A percentile compares a stretch with the other conserved stretches of the same genome.
Conservation (phyloP, 1,140 invertebrate genomes). For the Zaprionus ghesquierei region DNA sequence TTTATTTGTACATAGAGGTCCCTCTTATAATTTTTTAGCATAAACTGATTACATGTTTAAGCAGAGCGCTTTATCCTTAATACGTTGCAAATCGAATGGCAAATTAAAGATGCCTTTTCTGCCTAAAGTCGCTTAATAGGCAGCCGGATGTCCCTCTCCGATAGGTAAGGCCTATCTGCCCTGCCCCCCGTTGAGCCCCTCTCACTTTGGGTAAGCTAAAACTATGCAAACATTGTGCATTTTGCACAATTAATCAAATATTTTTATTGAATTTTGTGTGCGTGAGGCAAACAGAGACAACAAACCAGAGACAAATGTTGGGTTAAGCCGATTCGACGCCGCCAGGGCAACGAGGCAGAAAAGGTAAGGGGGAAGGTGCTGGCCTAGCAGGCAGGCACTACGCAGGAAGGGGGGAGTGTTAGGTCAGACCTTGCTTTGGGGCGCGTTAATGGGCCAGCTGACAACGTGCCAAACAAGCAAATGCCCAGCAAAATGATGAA, state of each 20-base stretch:
- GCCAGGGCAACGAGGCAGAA: constrained; percentile 35
- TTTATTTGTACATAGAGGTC: too few relatives aligned
- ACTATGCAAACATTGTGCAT: constrained; percentile 71
- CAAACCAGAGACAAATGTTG: constrained; percentile 56
- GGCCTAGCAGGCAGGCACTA: not conserved
- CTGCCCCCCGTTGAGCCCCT: not conserved
- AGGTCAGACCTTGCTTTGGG: constrained; percentile 10
- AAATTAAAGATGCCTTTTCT: too few relatives aligned
- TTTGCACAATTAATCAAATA: constrained; percentile 75
- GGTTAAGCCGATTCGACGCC: constrained; percentile 29
- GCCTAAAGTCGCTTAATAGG: not conserved
- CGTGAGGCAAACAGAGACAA: constrained; percentile 42
- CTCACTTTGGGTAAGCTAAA: constrained; percentile 53
- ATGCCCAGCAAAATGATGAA: constrained; percentile 53
- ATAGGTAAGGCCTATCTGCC: not conserved
- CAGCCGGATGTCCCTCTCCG: not conserved
- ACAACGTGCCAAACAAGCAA: constrained; percentile 56
- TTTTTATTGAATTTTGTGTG: constrained; percentile 67
- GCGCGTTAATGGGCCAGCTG: constrained; percentile 74
- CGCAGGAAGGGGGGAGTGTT: not conserved
- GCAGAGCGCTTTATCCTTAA: too few relatives aligned
- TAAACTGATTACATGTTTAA: too few relatives aligned
- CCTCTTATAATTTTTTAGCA: too few relatives aligned
- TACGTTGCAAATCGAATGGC: too few relatives aligned
- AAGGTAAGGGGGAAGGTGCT: not conserved